Evolutionary conservation across 2,888 invertebrate genomes (phyloP), one percentile per base, ranked within the genome.

Genomic region (Diarsia rubi): DNA sequence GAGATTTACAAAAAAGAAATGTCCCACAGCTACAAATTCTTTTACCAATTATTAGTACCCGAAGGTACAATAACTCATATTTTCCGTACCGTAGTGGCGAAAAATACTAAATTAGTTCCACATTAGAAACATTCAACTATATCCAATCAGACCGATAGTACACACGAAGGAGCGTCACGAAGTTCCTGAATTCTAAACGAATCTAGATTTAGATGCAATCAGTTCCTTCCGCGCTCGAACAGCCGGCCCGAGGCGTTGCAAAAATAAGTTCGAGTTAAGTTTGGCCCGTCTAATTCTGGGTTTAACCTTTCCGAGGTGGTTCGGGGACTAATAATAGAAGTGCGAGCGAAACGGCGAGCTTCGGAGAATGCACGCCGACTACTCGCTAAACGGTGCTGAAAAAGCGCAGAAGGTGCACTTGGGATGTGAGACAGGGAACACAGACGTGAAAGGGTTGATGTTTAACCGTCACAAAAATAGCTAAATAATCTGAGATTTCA

Each of bases 181-280:
- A 63, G 60, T 73, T 79, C 65, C 65, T 73, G 73, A 66, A 59
- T 62, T 45, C 59, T 49, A 65, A 52, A 66, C 66, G 37, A 69
- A 77, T 82, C 73, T 82, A 82, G 69, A 84, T 72, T 69, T 69
- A 73, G 69, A 63, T 52, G 19, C 63, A 24, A 60, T 68, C 82
- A 85, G 85, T 82, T 86, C 86, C 86, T 86, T 87, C 84, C 88
- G 81, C 77, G 79, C 54, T 78, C 78, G 83, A 69, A 72, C 83
- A 85, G 79, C 71, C 86, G 83, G 74, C 69, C 68, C 27, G 73
- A 82, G 63, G 79, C 45, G 83, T 75, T 79, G 75, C 92, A 90
- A 94, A 95, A 95, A 95, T 95, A 95, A 95, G 94, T 92, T 86
- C 78, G 87, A 89, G 94, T 95, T 95, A 95, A 95, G 95, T 95